Conservation (phyloP, 2,113 vertebrate species). For the Ranitomeya variabilis region DNA sequence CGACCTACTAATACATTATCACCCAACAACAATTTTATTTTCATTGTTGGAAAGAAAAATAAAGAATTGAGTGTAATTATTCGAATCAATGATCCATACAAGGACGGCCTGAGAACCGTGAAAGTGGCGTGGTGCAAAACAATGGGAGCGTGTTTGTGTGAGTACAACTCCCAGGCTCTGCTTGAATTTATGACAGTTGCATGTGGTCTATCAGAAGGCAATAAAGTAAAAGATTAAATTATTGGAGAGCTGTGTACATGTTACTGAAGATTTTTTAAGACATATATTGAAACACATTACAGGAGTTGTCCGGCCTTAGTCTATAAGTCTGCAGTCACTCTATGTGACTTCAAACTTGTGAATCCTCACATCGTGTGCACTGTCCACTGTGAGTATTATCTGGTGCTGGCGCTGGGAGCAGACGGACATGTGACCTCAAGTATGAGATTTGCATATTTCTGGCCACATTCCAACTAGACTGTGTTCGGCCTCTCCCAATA, state of each 20-base stretch:
- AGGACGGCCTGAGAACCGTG: not conserved
- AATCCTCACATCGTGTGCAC: too few species aligned
- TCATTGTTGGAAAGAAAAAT: not conserved
- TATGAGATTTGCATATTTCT: too few species aligned
- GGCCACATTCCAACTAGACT: too few species aligned
- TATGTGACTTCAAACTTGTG: too few species aligned
- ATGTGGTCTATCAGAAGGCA: not conserved
- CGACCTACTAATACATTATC: not conserved
- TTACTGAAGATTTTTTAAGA: not conserved
- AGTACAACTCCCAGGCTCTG: not conserved
- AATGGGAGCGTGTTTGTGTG: not conserved
- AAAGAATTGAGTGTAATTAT: not conserved
- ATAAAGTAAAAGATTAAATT: not conserved
- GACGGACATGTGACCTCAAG: too few species aligned
- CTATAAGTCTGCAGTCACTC: too few species aligned
- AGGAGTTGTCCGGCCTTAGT: too few species aligned
- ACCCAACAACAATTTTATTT: not conserved
- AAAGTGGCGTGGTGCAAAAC: not conserved
- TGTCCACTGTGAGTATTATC: too few species aligned
- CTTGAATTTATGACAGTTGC: not conserved
- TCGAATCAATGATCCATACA: constrained; percentile 21
- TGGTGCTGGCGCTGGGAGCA: too few species aligned
- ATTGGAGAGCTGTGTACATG: not conserved
- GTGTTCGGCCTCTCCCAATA: too few species aligned
- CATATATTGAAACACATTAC: too few species aligned